phyloP scores from a whole-genome alignment of 2,888 invertebrate genomes.

The Calliphora vomitoria region DNA sequence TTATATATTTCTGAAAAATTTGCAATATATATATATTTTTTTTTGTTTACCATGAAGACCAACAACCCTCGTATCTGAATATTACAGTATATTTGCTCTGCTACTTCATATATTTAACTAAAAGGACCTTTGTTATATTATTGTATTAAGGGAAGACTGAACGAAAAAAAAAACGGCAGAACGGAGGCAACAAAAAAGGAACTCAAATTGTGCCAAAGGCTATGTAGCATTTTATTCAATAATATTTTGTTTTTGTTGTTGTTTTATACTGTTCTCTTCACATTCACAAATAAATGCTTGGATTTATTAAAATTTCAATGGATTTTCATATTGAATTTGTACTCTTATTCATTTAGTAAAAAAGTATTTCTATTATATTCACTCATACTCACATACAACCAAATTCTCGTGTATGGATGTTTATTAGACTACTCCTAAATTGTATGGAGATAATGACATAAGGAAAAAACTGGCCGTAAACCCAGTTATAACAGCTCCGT shows the following conservation, averaged over 20 bases:
- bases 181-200: neutral
- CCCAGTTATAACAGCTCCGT: no score
- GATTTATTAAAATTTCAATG: slow-evolving; percentile 66
- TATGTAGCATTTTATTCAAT: slow-evolving; percentile 61
- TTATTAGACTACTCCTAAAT: no score
- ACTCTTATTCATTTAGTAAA: slow-evolving; percentile 35
- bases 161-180: neutral
- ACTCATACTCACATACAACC: neutral
- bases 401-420: no score
- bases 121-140: slow-evolving; percentile 48
- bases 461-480: no score
- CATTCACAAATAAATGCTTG: slow-evolving; percentile 45
- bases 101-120: slow-evolving; percentile 22
- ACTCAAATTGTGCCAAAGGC: slow-evolving; percentile 60
- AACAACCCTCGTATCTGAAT: slow-evolving; percentile 16
- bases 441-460: no score
- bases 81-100: neutral
- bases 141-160: neutral
- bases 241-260: slow-evolving; percentile 40
- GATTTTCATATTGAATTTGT: slow-evolving; percentile 61
- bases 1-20: no score
- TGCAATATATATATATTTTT: no score
- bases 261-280: slow-evolving; percentile 18
- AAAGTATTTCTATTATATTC: neutral
- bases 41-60: no score